A percentile compares a stretch with the other conserved stretches of the same genome.
Conservation (phyloP, 2,113 vertebrate species). For the human (Homo sapiens) region GRCh38 chrX:117382501-117383000, state of each 20-base stretch:
- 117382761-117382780: neutral
- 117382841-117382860: conserved; percentile 33
- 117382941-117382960: neutral
- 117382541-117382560: conserved; percentile 51
- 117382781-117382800: neutral
- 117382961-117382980: conserved; percentile 17
- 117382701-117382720: neutral
- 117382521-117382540: conserved; percentile 56
- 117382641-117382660: neutral
- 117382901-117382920: neutral
- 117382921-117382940: neutral
- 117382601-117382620: neutral
- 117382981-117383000: neutral
- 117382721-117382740: neutral
- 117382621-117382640: neutral
- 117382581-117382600: conserved; percentile 36
- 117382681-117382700: neutral
- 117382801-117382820: neutral
- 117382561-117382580: neutral
- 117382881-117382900: neutral
- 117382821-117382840: conserved; percentile 5
- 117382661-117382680: neutral
- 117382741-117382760: neutral
- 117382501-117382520: conserved; percentile 46
- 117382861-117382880: neutral